Evolutionary conservation across 2,113 vertebrate genomes (phyloP), one percentile per base, ranked within the genome.

Genomic region (Agapornis roseicollis): DNA sequence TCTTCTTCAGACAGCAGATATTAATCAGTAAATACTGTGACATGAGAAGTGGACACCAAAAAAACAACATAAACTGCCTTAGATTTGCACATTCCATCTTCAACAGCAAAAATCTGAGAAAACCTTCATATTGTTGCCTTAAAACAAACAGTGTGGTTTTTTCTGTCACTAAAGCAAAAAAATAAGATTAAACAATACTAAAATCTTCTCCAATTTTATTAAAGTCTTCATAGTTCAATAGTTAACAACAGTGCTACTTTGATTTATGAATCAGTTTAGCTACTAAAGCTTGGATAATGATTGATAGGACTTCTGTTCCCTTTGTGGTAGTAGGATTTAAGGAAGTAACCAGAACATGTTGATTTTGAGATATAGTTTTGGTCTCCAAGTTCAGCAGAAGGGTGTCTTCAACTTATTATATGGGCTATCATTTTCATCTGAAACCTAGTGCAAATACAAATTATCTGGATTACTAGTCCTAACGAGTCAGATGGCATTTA

Each of bases 61-160:
- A 52, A 24, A 63, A 44, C 4, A 47, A 3, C 46, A n/a, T n/a
- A 78, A 68, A 64, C 2, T 0, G 0, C 1, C 1, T 31, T 37
- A 46, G 29, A 56, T 64, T 58, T 84, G 19, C 50, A 24, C 53
- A 69, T 87, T 88, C 82, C 49, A 47, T 47, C 46, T 82, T 82
- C 49, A 60, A 60, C 23, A 52, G 71, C 11, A 88, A 87, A 93
- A 82, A 65, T 80, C 33, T 47, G 44, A 77, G 47, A 69, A 88
- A 64, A 63, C 5, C 4, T 23, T 53, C 56, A 27, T 72, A 49
- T 6, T 76, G 16, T n/a, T 76, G 33, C 64, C 44, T 88, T 22
- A 50, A 73, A 69, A 49, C 6, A 16, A 64, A 42, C 13, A 9
- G 12, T 12, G 8, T 2, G 2, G 1, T 24, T 76, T 39, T 41